A percentile compares a stretch with the other conserved stretches of the same genome.
phyloP scores from a whole-genome alignment of 2,888 invertebrate genomes.

The Conus canariensis region DNA sequence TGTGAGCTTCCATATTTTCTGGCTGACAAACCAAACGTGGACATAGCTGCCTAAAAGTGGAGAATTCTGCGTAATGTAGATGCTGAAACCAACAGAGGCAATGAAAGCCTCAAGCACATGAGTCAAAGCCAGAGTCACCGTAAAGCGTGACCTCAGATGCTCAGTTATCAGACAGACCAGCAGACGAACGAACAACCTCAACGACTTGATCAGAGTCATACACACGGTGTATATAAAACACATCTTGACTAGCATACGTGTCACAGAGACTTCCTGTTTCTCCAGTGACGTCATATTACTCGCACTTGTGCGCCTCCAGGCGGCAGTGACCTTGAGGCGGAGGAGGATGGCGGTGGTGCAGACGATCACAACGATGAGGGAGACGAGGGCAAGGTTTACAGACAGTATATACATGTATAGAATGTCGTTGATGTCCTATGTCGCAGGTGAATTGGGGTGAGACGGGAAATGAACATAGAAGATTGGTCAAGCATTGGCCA shows the following conservation, averaged over 20 bases:
- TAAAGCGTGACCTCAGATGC: neutral
- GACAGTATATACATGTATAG: neutral
- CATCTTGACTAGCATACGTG: constrained; percentile 29
- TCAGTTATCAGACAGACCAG: neutral
- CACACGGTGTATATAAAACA: constrained; percentile 20
- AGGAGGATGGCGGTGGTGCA: neutral
- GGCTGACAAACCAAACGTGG: too few species aligned
- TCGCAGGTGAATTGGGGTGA: neutral
- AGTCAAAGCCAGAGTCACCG: neutral
- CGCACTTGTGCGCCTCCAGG: too few species aligned
- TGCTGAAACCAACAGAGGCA: neutral
- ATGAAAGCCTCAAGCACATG: neutral
- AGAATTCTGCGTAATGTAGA: constrained; percentile 17
- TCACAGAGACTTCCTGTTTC: constrained; percentile 39
- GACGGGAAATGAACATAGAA: neutral
- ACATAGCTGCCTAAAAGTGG: neutral
- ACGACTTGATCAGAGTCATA: neutral
- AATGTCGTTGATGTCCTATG: neutral
- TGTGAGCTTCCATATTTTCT: too few species aligned
- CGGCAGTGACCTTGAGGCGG: neutral
- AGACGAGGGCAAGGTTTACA: neutral
- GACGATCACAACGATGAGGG: neutral
- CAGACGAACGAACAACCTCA: neutral
- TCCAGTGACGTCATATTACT: constrained; percentile 34
- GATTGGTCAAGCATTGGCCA: too few species aligned